Evolutionary conservation across 2,113 vertebrate species (phyloP), one percentile per base, ranked within the genome.

Genomic region (Loxodonta africana): DNA sequence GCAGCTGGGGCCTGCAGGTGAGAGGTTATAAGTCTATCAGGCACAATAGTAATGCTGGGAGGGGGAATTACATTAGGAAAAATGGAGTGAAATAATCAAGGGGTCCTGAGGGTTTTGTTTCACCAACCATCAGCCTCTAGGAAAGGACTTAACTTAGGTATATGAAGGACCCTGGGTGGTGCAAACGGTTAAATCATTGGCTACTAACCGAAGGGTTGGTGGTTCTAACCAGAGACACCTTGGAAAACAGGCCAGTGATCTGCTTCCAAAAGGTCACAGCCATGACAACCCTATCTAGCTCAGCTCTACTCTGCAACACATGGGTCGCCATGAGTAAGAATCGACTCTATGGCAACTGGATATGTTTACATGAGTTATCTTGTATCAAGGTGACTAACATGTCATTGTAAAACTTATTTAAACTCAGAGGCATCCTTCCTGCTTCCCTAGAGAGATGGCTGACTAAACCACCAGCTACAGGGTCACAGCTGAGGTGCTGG

Each of bases 351-450:
- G n/a, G 69, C 69, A 28, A 37, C 69, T n/a, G 33, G 33, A n/a
- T n/a, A 71, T 37, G 33, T 89, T 62, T 20, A 77, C 0, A 17
- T 0, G 6, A 44, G 1, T 2, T 46, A 30, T 53, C 67, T 30
- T 4, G 5, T 10, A 37, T 37, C 25, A 7, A 71, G n/a, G 48
- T 0, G 0, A 69, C 17, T 60, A 41, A 11, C 11, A 0, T 26
- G n/a, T 37, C 37, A 26, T 37, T n/a, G 33, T 71, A 37, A 86
- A 86, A 7, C 86, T 46, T 3, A 7, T 30, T 28, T 93, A 28
- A 23, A 26, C 69, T 25, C 25, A 53, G 6, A 17, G 33, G 60
- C 23, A 71, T 62, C 17, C 33, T 91, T 73, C 21, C 7, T 7
- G 10, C n/a, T 37, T 88, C 2, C 0, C 30, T 44, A 3, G 14